Evolutionary conservation across 2,888 invertebrate species (phyloP), one percentile per base, ranked within the genome.

Genomic region (Drosophila anomalata): DNA sequence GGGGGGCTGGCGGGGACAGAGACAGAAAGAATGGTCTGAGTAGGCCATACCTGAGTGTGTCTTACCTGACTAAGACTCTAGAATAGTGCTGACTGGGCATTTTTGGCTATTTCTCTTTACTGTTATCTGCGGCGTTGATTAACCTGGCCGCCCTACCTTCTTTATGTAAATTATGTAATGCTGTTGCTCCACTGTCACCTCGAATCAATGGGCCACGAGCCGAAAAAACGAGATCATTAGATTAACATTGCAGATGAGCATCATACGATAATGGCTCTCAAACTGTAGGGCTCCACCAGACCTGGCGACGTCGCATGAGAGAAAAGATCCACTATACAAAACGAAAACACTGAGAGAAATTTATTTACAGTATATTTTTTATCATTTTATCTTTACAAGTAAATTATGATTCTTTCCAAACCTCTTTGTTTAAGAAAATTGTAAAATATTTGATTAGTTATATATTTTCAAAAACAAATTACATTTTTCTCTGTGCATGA

Each of bases 261-360:
- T 77, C 82, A 66, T 85, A 77, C 88, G 88, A 82, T 73, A 62
- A 56, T 73, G 47, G 41, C 77, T 73, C 14, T 44, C 53, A 85
- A 85, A 81, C 77, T 73, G 69, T 85, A 68, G 54, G 68, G 69
- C 50, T 12, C 17, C n/a, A 36, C 7, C 31, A 65, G 63, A 65
- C 63, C 24, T 12, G n/a, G 24, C 39, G 63, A 31, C 63, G 66
- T 22, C 63, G 48, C 31, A 11, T 2, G 22, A 36, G 33, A 5
- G n/a, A 36, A 14, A 12, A 22, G 26, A 42, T 14, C n/a, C 24
- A 29, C 7, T 29, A 29, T 2, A 29, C 14, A 24, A 22, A n/a
- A 17, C 7, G 36, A 7, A 22, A 29, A n/a, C 44, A 44, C 44
- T 22, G 5, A 44, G 22, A 44, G 12, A 44, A 42, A 42, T 20